These are phyloP conservation scores for Ips typographus DNA, from an alignment of 1,140 invertebrate genomes.

Conservation along the genomic window DNA sequence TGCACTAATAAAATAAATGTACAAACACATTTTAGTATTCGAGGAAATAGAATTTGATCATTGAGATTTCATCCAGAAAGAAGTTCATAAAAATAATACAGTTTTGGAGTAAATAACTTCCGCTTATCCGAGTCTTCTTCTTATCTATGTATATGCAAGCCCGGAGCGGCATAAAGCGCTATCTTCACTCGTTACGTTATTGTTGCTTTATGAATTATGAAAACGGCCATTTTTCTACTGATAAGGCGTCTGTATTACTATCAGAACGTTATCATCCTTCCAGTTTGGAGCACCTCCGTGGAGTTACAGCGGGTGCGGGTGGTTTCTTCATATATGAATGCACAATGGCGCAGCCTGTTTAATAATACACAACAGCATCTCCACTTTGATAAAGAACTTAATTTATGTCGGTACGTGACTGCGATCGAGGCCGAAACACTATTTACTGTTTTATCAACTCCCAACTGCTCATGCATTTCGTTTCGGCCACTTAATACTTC, in stretches of 20 bases:
- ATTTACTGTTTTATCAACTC: conserved; percentile 26
- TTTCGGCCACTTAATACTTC: conserved; percentile 20
- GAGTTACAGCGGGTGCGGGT: not conserved
- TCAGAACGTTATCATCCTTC: conserved; percentile 10
- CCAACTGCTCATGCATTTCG: conserved; percentile 19
- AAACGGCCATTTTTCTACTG: conserved; percentile 41
- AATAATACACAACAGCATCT: conserved; percentile 20
- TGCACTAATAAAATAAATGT: too few species aligned
- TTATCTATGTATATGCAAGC: conserved; percentile 35
- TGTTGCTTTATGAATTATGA: conserved; percentile 44
- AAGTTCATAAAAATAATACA: conserved; percentile 31
- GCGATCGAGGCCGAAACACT: conserved; percentile 14
- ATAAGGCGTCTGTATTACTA: conserved; percentile 10
- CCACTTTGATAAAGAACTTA: conserved; percentile 16
- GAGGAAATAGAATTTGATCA: too few species aligned
- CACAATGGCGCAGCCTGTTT: conserved; percentile 12
- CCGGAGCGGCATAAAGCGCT: conserved; percentile 32
- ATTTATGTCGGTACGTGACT: conserved; percentile 26
- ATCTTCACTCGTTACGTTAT: conserved; percentile 36
- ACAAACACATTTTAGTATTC: too few species aligned
- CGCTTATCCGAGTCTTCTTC: conserved; percentile 32
- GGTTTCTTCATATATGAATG: conserved; percentile 16
- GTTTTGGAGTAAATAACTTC: conserved; percentile 34
- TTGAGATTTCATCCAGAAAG: not conserved
- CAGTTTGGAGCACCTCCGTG: conserved; percentile 15